Percentiles rank a stretch among this genome's conserved stretches.
phyloP scores from a whole-genome alignment of 2,113 vertebrate genomes.

The cat (Felis catus) region F.catus_Fca126_mat1.0 CM031414.1:65334501-65335000 shows the following conservation, averaged over 20 bases:
- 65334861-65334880: background rate
- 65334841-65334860: background rate
- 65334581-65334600: background rate
- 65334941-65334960: background rate
- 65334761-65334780: background rate
- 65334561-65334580: background rate
- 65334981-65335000: background rate
- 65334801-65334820: background rate
- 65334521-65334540: background rate
- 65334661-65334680: background rate
- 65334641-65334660: background rate
- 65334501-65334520: background rate
- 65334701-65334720: background rate
- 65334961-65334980: background rate
- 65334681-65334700: background rate
- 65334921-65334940: background rate
- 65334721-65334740: background rate
- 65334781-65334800: background rate
- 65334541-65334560: background rate
- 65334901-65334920: background rate
- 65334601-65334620: background rate
- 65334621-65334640: background rate
- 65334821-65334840: background rate
- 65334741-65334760: background rate
- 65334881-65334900: background rate